These are phyloP conservation scores for Parambassis ranga DNA, from an alignment of 2,797 vertebrate genomes.

Conservation along the genomic window DNA sequence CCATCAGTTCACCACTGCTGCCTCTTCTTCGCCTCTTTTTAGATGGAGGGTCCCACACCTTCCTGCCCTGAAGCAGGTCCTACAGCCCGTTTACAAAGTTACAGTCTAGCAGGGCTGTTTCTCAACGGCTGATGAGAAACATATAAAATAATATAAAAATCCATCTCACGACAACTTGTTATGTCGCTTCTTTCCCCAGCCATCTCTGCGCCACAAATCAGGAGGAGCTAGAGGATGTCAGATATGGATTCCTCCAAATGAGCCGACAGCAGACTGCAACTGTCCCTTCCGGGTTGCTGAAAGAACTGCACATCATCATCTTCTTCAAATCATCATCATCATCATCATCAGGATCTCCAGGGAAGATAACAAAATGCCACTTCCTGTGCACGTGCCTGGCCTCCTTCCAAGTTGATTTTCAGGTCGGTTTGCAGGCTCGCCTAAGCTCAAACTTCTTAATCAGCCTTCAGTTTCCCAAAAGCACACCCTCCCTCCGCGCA, in stretches of 20 bases:
- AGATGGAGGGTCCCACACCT: slow-evolving; percentile 9
- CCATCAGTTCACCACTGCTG: slow-evolving; percentile 11
- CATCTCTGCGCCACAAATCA: slow-evolving; percentile 54
- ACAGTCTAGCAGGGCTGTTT: neutral
- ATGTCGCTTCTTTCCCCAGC: slow-evolving; percentile 7
- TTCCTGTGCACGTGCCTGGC: neutral
- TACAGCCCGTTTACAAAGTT: slow-evolving; percentile 26
- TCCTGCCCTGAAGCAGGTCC: neutral
- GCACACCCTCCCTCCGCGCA: neutral
- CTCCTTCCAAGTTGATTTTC: neutral
- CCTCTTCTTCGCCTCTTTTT: neutral
- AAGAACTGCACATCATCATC: slow-evolving; percentile 12
- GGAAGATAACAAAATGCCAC: slow-evolving; percentile 19
- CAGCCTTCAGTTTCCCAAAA: neutral
- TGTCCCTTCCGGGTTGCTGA: slow-evolving; percentile 20
- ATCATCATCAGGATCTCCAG: slow-evolving; percentile 1
- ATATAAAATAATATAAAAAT: neutral
- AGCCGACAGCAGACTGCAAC: neutral
- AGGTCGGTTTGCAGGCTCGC: neutral
- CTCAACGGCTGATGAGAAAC: neutral
- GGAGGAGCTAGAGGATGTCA: slow-evolving; percentile 25
- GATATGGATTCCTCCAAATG: slow-evolving; percentile 52
- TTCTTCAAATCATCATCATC: slow-evolving; percentile 9
- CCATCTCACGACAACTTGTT: slow-evolving; percentile 33
- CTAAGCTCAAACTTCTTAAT: slow-evolving; percentile 15